Evolutionary conservation across 2,113 vertebrate genomes (phyloP).

Genomic region (Hippopotamus amphibius): DNA sequence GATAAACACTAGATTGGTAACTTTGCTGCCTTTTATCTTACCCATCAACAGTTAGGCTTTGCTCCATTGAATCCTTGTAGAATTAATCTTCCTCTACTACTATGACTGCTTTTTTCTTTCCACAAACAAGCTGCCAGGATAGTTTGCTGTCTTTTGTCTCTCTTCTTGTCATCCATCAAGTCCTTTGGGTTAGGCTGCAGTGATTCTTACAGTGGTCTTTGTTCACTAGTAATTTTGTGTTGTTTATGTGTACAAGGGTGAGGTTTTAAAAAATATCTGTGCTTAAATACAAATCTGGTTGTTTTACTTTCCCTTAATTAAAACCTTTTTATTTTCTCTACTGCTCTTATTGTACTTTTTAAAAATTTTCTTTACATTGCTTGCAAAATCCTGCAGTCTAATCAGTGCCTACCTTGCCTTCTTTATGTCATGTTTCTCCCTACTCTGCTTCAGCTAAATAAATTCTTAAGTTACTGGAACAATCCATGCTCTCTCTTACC

Average conservation of each 20-base stretch:
- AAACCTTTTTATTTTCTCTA: constrained; percentile 11
- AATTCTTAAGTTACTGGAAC: neutral
- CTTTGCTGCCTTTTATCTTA: neutral
- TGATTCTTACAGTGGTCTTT: constrained; percentile 2
- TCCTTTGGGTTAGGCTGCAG: neutral
- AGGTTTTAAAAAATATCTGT: neutral
- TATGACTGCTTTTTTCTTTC: neutral
- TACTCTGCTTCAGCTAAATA: neutral
- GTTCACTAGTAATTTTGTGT: neutral
- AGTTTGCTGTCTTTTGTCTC: constrained; percentile 34
- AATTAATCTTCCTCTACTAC: neutral
- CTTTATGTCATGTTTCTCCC: neutral
- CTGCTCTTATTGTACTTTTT: neutral
- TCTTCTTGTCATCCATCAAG: constrained; percentile 1
- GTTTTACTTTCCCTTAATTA: constrained; percentile 19
- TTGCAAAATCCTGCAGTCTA: neutral
- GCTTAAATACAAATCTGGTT: constrained; percentile 9
- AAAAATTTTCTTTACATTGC: neutral
- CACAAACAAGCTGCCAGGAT: neutral
- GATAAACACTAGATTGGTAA: neutral
- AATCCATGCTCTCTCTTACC: neutral
- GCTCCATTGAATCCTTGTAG: neutral
- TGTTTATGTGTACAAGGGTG: neutral
- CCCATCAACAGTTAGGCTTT: neutral
- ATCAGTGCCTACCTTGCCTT: neutral